Percentiles rank a stretch among this genome's conserved stretches.
phyloP scores from a whole-genome alignment of 2,113 vertebrate species.

The Excalfactoria chinensis region DNA sequence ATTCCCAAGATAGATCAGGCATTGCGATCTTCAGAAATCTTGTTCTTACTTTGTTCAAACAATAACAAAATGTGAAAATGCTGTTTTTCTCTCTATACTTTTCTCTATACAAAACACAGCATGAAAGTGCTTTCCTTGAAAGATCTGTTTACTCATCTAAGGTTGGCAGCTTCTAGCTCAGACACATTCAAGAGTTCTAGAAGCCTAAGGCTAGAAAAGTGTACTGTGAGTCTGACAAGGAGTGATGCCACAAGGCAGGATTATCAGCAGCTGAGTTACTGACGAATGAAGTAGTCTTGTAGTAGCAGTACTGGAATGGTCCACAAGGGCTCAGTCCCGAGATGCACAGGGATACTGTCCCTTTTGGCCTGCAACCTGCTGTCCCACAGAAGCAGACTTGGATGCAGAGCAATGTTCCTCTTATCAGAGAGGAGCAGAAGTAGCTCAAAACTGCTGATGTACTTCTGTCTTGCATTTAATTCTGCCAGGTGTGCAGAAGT shows the following conservation, averaged over 20 bases:
- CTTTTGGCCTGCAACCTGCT: background rate
- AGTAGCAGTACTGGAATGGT: background rate
- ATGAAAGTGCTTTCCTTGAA: slow-evolving; percentile 36
- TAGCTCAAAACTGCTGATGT: background rate
- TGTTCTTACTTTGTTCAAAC: background rate
- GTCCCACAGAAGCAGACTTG: background rate
- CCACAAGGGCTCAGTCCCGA: background rate
- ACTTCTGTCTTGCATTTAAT: background rate
- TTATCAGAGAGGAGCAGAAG: background rate
- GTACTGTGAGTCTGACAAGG: background rate
- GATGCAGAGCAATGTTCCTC: background rate
- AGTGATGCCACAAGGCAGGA: background rate
- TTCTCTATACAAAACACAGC: slow-evolving; percentile 32
- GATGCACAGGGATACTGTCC: background rate
- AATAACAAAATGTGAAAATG: slow-evolving; percentile 18
- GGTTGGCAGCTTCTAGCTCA: slow-evolving; percentile 5
- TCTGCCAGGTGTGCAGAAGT: background rate
- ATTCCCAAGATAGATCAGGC: background rate
- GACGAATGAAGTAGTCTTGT: background rate
- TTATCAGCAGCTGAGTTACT: background rate
- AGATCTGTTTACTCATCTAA: slow-evolving; percentile 49
- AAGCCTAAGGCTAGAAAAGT: slow-evolving; percentile 10
- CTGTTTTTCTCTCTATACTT: slow-evolving; percentile 53
- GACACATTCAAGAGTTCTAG: slow-evolving; percentile 35
- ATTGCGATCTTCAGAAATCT: slow-evolving; percentile 8